Conservation (phyloP, 1,140 invertebrate genomes). For the Leguminivora glycinivorella region DNA sequence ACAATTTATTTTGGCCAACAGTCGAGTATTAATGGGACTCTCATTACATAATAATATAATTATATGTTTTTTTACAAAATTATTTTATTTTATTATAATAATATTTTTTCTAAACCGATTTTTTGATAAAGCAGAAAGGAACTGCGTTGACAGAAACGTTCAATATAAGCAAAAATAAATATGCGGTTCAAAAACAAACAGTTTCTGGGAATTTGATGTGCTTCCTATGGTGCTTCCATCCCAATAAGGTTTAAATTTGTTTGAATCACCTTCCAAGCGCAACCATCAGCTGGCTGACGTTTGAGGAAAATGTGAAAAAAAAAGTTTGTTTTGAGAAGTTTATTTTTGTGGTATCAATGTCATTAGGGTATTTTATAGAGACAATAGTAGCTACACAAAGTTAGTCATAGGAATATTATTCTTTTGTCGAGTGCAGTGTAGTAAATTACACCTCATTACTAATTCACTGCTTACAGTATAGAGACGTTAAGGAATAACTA, state of each 20-base stretch:
- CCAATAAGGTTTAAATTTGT: neutral
- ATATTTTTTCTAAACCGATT: neutral
- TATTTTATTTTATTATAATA: neutral
- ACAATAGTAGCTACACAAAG: neutral
- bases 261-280: neutral
- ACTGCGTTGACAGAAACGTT: neutral
- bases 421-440: neutral
- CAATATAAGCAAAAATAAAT: neutral
- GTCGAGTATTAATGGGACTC: no score
- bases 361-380: slow-evolving; percentile 10
- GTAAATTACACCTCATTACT: neutral
- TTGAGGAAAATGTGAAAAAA: neutral
- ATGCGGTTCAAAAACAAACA: neutral
- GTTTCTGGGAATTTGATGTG: neutral
- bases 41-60: no score
- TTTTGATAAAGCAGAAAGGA: neutral
- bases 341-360: slow-evolving; percentile 18
- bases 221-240: no score
- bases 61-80: neutral
- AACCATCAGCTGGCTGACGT: neutral
- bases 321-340: slow-evolving; percentile 13
- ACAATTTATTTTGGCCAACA: no score
- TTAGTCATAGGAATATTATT: slow-evolving; percentile 17
- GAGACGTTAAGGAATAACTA: neutral
- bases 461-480: neutral